phyloP scores from a whole-genome alignment of 1,140 invertebrate species.

The Pogonognathellus flavescens region DNA sequence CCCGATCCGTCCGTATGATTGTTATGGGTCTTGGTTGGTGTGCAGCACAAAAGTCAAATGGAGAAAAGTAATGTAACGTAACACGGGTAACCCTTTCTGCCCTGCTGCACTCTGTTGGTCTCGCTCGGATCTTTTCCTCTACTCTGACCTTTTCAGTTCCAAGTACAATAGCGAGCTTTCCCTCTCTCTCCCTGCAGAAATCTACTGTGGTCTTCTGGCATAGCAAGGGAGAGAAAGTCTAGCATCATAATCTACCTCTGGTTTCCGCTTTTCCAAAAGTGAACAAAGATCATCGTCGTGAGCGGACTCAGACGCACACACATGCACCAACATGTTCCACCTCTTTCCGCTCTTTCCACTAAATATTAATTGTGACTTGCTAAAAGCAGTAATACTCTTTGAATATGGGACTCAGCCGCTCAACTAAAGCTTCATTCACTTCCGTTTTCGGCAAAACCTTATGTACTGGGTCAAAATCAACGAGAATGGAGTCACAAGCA shows the following conservation, averaged over 20 bases:
- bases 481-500: too few relatives aligned
- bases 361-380: too few relatives aligned
- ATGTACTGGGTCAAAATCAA: too few relatives aligned
- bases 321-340: not conserved
- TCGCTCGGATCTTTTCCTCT: constrained; percentile 40
- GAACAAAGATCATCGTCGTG: too few relatives aligned
- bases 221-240: not conserved
- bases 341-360: not conserved
- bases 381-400: too few relatives aligned
- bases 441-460: too few relatives aligned
- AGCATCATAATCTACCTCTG: not conserved
- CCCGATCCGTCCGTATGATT: too few relatives aligned
- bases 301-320: too few relatives aligned
- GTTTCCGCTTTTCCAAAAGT: not conserved
- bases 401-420: not conserved
- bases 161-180: not conserved
- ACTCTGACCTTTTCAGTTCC: not conserved
- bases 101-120: constrained; percentile 46
- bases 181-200: constrained; percentile 9
- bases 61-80: constrained; percentile 32
- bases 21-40: not conserved
- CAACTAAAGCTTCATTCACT: not conserved
- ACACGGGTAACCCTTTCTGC: constrained; percentile 14
- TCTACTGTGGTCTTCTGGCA: not conserved
- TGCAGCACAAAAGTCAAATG: not conserved